Base-by-base conservation (phyloP, 2,888 invertebrate genomes). In the Caenorhabditis sinica region DNA sequence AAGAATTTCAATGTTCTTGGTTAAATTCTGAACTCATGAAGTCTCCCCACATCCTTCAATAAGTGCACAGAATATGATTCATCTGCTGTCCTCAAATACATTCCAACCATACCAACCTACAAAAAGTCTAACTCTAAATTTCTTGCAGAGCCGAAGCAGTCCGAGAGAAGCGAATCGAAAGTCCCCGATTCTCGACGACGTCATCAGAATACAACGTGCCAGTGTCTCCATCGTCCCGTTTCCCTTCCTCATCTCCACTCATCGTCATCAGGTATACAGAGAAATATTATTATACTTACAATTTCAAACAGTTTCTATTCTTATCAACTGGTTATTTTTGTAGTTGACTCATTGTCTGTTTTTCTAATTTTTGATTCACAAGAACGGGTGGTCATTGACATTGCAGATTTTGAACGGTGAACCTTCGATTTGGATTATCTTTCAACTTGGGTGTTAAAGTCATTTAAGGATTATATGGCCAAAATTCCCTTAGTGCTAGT, bases 181-280 rank as follows among this genome's bases (percentile, higher is more conserved):
- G 81, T 15, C 72, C 80, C 0, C 60, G 84, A 6, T 72, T 66
- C 66, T 81, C 81, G 20, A 76, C 76, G 23, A 81, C 80, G 15
- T 84, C 84, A n/a, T 72, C 80, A 23, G 76, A 81, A 23, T 81
- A 73, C 53, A 69, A 69, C n/a, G 71, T 80, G 23, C 79, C 80
- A 6, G 75, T 80, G 20, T 79, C 83, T 40, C 80, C 83, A 23
- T 56, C 71, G 8, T 84, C 80, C 30, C 58, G 79, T 36, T 84
- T 84, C 23, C 84, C 84, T 33, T 73, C 84, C 9, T 72, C 81
- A 2, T 84, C 84, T n/a, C 84, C 84, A n/a, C 56, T 84, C 11
- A 84, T 84, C 56, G 84, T 84, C 43, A 82, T 82, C 69, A 82
- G 82, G 82, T 82, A 58, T 11, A 40, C 40, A 40, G 40, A 11